Conservation (phyloP, 2,888 invertebrate species). For the Chaetogeoica ovagalla region DNA sequence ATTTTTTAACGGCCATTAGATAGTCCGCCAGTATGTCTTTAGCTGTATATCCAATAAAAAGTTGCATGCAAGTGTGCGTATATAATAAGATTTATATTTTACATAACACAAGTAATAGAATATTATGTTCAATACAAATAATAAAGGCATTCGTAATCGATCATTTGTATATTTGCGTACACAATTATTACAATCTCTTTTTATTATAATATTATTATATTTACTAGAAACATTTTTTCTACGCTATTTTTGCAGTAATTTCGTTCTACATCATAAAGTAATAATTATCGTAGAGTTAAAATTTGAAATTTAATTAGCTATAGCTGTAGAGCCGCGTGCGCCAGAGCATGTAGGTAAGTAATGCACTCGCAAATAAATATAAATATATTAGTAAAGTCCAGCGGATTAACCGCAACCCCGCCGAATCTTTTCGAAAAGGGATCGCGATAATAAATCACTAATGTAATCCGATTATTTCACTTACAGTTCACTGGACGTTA, state of each 20-base stretch:
- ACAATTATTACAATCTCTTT: background rate
- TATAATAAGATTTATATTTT: no score
- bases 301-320: conserved; percentile 39
- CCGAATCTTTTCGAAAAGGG: conserved; percentile 47
- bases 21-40: no score
- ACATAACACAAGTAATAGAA: no score
- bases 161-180: background rate
- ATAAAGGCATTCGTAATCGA: no score
- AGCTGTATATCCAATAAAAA: no score
- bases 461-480: conserved; percentile 45
- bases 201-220: conserved; percentile 25
- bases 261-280: conserved; percentile 14
- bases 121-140: no score
- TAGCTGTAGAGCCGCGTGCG: background rate
- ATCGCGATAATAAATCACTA: conserved; percentile 47
- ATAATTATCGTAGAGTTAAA: conserved; percentile 32
- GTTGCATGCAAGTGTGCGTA: no score
- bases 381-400: conserved; percentile 7
- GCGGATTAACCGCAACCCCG: conserved; percentile 48
- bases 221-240: background rate
- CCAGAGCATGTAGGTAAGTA: conserved; percentile 2
- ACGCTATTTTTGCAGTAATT: background rate
- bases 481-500: conserved; percentile 45
- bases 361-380: background rate
- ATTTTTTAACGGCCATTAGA: no score